Conservation (phyloP, 35 echinoderm and acorn worm species). For the Lytechinus variegatus region DNA sequence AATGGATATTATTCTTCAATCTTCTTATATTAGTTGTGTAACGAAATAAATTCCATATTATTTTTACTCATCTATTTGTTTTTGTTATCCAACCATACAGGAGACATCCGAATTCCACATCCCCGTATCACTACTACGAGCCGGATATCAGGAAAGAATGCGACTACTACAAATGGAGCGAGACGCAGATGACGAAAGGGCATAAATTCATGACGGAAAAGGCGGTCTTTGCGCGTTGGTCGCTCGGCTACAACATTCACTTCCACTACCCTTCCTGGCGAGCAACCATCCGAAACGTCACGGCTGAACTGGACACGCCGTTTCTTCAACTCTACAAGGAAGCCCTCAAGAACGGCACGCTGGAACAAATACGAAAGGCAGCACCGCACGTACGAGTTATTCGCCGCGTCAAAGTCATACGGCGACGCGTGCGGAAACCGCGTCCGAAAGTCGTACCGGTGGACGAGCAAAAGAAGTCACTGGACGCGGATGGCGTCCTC, state of each 20-base stretch:
- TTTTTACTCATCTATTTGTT: not conserved
- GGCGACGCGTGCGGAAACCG: not conserved
- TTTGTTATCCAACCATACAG: constrained; percentile 6
- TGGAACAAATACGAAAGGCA: constrained; percentile 38
- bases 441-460: constrained; percentile 16
- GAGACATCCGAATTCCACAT: constrained; percentile 57
- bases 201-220: constrained; percentile 97
- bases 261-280: constrained; percentile 94
- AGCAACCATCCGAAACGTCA: constrained; percentile 60
- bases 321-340: constrained; percentile 70
- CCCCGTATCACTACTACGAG: constrained; percentile 76
- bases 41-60: too few relatives aligned
- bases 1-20: too few relatives aligned
- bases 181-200: constrained; percentile 66
- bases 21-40: too few relatives aligned
- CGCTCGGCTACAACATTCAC: constrained; percentile 68
- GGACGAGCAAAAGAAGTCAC: not conserved
- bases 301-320: constrained; percentile 61
- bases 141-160: constrained; percentile 62
- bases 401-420: constrained; percentile 30
- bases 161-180: constrained; percentile 69
- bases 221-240: constrained; percentile 87
- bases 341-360: constrained; percentile 32
- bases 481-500: not conserved
- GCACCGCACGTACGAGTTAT: constrained; percentile 38